Base-by-base conservation (phyloP, 2,888 invertebrate genomes). In the Drosophila ezoana region DNA sequence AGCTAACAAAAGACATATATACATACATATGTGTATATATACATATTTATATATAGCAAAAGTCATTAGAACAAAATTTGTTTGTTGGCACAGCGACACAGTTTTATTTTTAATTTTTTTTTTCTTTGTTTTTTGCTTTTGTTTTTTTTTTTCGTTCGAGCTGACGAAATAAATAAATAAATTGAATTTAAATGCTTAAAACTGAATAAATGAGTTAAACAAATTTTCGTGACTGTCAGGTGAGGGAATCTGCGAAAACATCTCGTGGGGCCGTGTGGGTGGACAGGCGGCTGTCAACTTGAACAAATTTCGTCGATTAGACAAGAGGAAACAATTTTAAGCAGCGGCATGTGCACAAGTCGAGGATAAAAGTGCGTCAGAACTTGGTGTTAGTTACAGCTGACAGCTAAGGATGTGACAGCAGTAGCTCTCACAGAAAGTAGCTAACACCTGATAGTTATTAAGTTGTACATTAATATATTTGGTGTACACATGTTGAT, bases 41-140 rank as follows among this genome's bases (percentile, higher is more conserved):
- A 28, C 16, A 53, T 37, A 23, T n/a, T 6, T 20, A 14, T 16
- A 20, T 16, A 56, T 13, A 48, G 58, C 62, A 64, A 79, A 72
- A 70, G 73, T 73, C 86, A 85, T 87, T 87, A 87, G 88, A 82
- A 85, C 73, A 66, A 61, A 70, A 62, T 76, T 69, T 69, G 82
- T 70, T 53, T 76, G 78, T 87, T 82, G 81, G 81, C 81, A 81
- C 78, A 77, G 67, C 74, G 81, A 70, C 84, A 81, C 87, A 87
- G 66, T 63, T 82, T 69, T 61, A 49, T 40, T 61, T 43, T 63
- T 35, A 37, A 35, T 52, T 16, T 56, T 20, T 28, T n/a, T 33
- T 16, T 28, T 28, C 8, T 8, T 8, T 28, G 8, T 57, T 38
- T 33, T 32, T 18, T 41, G 18, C 18, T 38, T 52, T 28, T 38